Percentiles rank a stretch among this genome's conserved stretches.
Evolutionary conservation across 2,797 vertebrate species (phyloP).

Genomic region (Typhlichthys eigenmanni): DNA sequence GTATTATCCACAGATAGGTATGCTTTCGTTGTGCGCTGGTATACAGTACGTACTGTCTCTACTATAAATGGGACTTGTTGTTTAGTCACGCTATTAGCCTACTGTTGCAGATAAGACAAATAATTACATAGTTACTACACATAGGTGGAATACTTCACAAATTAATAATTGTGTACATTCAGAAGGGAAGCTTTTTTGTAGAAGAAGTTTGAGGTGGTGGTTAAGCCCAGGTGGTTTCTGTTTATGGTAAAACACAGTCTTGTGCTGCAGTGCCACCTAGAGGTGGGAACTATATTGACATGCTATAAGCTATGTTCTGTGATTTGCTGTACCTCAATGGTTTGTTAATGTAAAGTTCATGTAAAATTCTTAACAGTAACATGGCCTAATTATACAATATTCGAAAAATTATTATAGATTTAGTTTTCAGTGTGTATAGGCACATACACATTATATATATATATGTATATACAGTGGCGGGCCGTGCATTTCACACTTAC

Average conservation of each 20-base stretch:
- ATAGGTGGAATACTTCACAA: slow-evolving; percentile 27
- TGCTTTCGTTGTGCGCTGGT: slow-evolving; percentile 68
- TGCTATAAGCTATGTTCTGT: neutral
- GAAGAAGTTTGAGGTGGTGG: neutral
- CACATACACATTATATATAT: too few relatives aligned
- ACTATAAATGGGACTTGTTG: slow-evolving; percentile 31
- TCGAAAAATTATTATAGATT: too few relatives aligned
- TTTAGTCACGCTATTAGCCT: slow-evolving; percentile 40
- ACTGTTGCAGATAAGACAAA: slow-evolving; percentile 44
- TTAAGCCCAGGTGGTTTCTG: neutral
- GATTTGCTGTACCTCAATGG: neutral
- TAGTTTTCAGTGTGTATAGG: too few relatives aligned
- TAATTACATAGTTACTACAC: slow-evolving; percentile 45
- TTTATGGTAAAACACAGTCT: slow-evolving; percentile 17
- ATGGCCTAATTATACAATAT: too few relatives aligned
- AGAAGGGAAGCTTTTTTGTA: slow-evolving; percentile 16
- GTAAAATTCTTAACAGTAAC: too few relatives aligned
- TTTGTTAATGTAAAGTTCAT: too few relatives aligned
- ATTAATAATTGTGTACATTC: neutral
- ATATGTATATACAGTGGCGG: too few relatives aligned
- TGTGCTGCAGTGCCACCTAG: slow-evolving; percentile 64
- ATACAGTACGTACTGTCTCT: slow-evolving; percentile 45
- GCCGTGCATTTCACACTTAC: too few relatives aligned
- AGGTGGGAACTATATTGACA: slow-evolving; percentile 42
- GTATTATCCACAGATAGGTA: slow-evolving; percentile 61